Percentiles rank a stretch among this genome's conserved stretches.
These are phyloP conservation scores for Antitype chi DNA, from an alignment of 2,888 invertebrate species.

Conservation along the genomic window DNA sequence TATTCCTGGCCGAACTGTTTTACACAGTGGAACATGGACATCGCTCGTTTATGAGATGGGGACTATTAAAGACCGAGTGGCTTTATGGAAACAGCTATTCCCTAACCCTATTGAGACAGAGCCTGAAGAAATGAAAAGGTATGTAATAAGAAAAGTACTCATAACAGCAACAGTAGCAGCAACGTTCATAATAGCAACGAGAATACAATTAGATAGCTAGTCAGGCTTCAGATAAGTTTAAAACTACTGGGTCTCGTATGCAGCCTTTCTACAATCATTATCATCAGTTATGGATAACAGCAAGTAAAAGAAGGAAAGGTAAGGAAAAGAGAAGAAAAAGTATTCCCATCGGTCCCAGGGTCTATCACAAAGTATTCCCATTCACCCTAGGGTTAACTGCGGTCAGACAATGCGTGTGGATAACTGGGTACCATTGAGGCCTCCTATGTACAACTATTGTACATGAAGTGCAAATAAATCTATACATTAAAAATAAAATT, in stretches of 20 bases:
- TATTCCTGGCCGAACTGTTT: constrained; percentile 71
- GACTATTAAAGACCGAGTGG: constrained; percentile 68
- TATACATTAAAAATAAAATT: too few relatives aligned
- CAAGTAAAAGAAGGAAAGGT: not conserved
- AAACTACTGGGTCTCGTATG: not conserved
- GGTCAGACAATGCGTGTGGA: not conserved
- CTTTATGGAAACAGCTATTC: constrained; percentile 70
- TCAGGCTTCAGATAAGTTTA: not conserved
- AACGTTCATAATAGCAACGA: not conserved
- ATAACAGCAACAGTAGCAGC: too few relatives aligned
- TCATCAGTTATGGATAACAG: not conserved
- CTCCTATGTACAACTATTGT: not conserved
- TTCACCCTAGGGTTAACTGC: not conserved
- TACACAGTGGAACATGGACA: constrained; percentile 80
- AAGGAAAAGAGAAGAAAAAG: too few relatives aligned
- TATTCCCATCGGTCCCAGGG: too few relatives aligned
- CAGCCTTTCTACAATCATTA: not conserved
- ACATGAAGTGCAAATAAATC: not conserved
- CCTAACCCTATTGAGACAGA: constrained; percentile 66
- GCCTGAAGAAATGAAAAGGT: constrained; percentile 74
- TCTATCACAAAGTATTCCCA: not conserved
- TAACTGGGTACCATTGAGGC: too few relatives aligned
- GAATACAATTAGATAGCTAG: not conserved
- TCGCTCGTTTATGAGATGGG: constrained; percentile 75
- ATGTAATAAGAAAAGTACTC: constrained; percentile 4